Evolutionary conservation across 1,140 invertebrate species (phyloP).

Genomic region (Cydia pomonella): DNA sequence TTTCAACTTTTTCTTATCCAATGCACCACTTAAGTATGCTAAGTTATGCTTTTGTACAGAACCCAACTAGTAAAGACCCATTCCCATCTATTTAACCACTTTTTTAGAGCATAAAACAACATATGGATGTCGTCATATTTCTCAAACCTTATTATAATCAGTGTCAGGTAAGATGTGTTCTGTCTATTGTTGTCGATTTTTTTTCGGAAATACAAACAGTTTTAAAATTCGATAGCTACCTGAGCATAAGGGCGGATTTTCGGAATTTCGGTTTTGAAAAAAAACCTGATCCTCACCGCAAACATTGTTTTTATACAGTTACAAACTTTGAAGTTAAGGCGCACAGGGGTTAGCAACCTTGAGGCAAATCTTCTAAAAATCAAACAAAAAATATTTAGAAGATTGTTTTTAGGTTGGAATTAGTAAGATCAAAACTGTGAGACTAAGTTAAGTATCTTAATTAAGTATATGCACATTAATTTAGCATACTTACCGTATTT

Average conservation of each 20-base stretch:
- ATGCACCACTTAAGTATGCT: neutral
- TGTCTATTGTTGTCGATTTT: slow-evolving; percentile 67
- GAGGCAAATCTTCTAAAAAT: slow-evolving; percentile 27
- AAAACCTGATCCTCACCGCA: slow-evolving; percentile 73
- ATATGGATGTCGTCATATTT: slow-evolving; percentile 75
- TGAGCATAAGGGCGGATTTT: slow-evolving; percentile 73
- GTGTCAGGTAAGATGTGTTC: slow-evolving; percentile 69
- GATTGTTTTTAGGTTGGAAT: neutral
- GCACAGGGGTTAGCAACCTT: slow-evolving; percentile 53
- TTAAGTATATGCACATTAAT: too few species aligned
- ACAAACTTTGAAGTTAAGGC: slow-evolving; percentile 46
- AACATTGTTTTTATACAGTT: slow-evolving; percentile 75
- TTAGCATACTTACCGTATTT: too few species aligned
- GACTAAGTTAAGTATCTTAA: too few species aligned
- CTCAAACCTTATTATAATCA: slow-evolving; percentile 75
- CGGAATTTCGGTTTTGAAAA: slow-evolving; percentile 67
- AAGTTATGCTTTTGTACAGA: neutral
- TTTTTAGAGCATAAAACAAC: slow-evolving; percentile 57
- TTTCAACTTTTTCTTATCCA: neutral
- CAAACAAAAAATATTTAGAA: neutral
- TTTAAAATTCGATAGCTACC: slow-evolving; percentile 73
- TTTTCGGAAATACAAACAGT: slow-evolving; percentile 78
- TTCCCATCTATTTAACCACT: neutral
- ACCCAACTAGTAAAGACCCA: neutral
- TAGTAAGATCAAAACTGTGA: neutral